Conservation (phyloP, 2,797 vertebrate genomes). For the Anas acuta region DNA sequence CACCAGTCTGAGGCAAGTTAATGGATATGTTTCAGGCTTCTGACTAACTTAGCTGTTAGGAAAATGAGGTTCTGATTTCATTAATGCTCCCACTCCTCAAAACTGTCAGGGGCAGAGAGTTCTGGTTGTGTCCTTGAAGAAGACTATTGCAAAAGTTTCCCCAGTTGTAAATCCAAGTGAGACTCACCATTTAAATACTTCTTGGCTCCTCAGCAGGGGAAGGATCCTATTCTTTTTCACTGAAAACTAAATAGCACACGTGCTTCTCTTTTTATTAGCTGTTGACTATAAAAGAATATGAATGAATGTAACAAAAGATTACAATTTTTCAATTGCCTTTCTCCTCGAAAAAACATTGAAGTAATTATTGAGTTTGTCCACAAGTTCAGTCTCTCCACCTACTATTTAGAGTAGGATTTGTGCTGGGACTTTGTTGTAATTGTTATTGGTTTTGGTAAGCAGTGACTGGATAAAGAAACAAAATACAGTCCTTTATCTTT, state of each 20-base stretch:
- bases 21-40: neutral
- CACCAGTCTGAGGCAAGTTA: neutral
- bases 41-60: neutral
- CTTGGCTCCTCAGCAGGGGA: slow-evolving; percentile 56
- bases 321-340: neutral
- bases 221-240: slow-evolving; percentile 67
- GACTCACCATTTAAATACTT: slow-evolving; percentile 76
- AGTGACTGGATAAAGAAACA: neutral
- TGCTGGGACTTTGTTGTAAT: neutral
- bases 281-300: neutral
- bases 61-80: no score
- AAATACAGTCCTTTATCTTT: slow-evolving; percentile 4
- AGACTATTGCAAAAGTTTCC: neutral
- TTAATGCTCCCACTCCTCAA: fast-evolving
- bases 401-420: neutral
- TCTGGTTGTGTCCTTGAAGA: neutral
- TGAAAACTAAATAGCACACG: slow-evolving; percentile 76
- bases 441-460: neutral
- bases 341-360: neutral
- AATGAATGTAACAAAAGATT: neutral
- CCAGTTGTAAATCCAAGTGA: neutral
- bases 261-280: slow-evolving; percentile 24
- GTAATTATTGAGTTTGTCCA: neutral
- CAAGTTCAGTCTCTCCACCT: neutral
- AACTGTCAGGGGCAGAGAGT: neutral